Percentiles rank a stretch among this genome's conserved stretches.
These are phyloP conservation scores for Zonotrichia leucophrys DNA, from an alignment of 2,113 vertebrate genomes.

Conservation along the genomic window DNA sequence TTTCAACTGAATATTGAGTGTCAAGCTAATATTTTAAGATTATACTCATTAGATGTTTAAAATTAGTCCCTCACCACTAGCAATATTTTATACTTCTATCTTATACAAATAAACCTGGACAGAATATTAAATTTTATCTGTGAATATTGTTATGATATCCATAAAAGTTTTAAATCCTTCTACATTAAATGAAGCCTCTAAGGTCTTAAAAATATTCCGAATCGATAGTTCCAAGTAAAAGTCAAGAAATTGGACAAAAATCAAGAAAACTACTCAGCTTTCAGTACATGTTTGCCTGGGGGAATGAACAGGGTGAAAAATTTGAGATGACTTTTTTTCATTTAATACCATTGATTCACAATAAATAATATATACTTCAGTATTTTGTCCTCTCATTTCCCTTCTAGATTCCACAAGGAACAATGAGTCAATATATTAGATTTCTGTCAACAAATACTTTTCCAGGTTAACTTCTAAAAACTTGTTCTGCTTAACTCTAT, in stretches of 20 bases:
- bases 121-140: background rate
- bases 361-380: conserved; percentile 33
- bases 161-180: conserved; percentile 17
- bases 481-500: background rate
- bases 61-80: background rate
- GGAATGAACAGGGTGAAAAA: background rate
- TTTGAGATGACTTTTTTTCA: background rate
- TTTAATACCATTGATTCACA: conserved; percentile 14
- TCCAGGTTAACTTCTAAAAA: background rate
- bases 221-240: background rate
- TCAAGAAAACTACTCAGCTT: conserved; percentile 36
- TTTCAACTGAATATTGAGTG: background rate
- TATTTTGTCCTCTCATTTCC: conserved; percentile 8
- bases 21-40: background rate
- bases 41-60: background rate
- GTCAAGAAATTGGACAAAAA: conserved; percentile 51
- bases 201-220: conserved; percentile 43
- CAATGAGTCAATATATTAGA: conserved; percentile 17
- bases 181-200: background rate
- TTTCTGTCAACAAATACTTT: background rate
- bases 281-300: background rate
- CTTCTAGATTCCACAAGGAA: conserved; percentile 33
- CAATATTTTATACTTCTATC: background rate
- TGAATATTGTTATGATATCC: conserved; percentile 3
- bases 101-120: background rate